phyloP scores from a whole-genome alignment of 2,113 vertebrate species.

The Amblyopsis rosae region DNA sequence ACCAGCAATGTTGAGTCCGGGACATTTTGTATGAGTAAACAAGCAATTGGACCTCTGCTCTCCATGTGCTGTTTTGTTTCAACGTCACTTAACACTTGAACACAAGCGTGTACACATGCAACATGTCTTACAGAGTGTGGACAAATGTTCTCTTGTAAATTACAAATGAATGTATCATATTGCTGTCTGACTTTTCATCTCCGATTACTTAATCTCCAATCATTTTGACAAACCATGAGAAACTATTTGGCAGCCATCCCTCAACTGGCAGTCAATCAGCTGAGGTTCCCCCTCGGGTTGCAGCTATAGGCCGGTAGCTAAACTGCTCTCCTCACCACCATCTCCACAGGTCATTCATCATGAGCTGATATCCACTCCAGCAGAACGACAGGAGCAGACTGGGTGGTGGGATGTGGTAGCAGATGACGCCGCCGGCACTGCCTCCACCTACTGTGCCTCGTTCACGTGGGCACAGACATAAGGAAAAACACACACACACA shows the following conservation, averaged over 20 bases:
- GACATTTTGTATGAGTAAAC: no score
- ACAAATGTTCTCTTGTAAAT: no score
- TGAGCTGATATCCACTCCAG: neutral
- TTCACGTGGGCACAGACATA: neutral
- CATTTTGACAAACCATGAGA: neutral
- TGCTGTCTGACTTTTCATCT: constrained; percentile 10
- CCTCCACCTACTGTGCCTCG: neutral
- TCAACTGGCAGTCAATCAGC: constrained; percentile 4
- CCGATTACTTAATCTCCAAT: constrained; percentile 1
- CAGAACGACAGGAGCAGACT: constrained; percentile 5
- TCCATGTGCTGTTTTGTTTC: no score
- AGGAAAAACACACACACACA: neutral
- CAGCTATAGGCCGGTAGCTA: neutral
- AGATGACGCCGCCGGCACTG: constrained; percentile 13
- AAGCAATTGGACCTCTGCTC: no score
- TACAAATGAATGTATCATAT: no score
- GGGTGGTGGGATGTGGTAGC: constrained; percentile 9
- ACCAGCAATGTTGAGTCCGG: no score
- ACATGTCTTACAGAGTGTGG: no score
- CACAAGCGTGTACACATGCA: no score
- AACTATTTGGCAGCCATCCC: neutral
- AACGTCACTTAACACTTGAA: no score
- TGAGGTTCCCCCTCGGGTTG: neutral
- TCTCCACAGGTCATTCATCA: constrained; percentile 8
- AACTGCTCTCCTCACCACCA: neutral